These are phyloP conservation scores for Hyles euphorbiae DNA, from an alignment of 1,140 invertebrate genomes.

Conservation along the genomic window DNA sequence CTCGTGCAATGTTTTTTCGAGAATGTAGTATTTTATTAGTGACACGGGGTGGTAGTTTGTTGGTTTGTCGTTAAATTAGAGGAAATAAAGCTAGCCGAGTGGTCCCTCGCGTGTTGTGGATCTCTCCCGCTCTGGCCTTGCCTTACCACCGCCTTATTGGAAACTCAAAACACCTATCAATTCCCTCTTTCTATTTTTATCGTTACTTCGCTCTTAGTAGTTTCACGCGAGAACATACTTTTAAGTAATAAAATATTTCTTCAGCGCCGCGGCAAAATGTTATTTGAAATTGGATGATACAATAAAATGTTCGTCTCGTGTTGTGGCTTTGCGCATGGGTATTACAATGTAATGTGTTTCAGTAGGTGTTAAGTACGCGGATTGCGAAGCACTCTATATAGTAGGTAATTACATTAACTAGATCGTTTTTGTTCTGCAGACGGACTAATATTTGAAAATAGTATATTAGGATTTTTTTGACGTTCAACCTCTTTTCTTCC, in stretches of 20 bases:
- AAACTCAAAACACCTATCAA: slow-evolving; percentile 49
- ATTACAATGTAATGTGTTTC: no score
- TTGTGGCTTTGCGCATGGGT: no score
- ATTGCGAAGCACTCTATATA: no score
- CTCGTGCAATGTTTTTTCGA: no score
- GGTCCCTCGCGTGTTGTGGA: slow-evolving; percentile 33
- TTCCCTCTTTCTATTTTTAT: slow-evolving; percentile 45
- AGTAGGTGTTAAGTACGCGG: no score
- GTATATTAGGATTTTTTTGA: no score
- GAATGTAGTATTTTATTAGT: slow-evolving; percentile 5
- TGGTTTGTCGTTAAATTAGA: slow-evolving; percentile 27
- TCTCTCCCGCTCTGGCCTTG: slow-evolving; percentile 26
- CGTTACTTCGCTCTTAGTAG: background rate
- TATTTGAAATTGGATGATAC: background rate
- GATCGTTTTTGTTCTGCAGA: no score
- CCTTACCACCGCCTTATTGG: slow-evolving; percentile 51
- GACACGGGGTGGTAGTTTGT: slow-evolving; percentile 9
- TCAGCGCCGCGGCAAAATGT: no score
- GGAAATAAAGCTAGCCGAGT: slow-evolving; percentile 39
- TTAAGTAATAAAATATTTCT: background rate
- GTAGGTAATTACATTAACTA: no score
- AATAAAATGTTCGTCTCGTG: background rate
- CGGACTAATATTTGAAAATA: no score
- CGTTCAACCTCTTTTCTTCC: no score
- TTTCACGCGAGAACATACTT: background rate